Base-by-base conservation (phyloP, 2,888 invertebrate species). In the Athrips mouffetella region DNA sequence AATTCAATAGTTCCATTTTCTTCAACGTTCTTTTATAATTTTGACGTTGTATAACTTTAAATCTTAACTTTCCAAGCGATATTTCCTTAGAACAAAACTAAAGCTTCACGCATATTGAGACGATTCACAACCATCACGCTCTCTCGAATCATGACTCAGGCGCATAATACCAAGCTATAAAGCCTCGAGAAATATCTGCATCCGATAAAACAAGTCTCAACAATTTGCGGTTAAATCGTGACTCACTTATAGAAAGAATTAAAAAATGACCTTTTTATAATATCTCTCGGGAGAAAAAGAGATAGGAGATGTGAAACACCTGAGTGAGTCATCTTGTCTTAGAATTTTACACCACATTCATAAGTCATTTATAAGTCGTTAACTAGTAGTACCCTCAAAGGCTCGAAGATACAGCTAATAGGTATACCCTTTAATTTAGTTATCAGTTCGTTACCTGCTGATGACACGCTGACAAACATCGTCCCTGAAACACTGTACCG, bases 171-270 rank as follows among this genome's bases (percentile, higher is more conserved):
- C n/a, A n/a, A n/a, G 30, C 48, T 52, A 53, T 52, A 50, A 49
- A 57, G 47, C 49, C 58, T 58, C 59, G 67, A 70, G 66, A 70
- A 70, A 70, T 59, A 62, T 65, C 57, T 55, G 54, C 60, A 62
- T 64, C 53, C 55, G 59, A 71, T 74, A 59, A 73, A 79, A 76
- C 76, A 60, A 73, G 70, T 74, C 63, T 63, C 62, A 63, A 61
- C 60, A 59, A 63, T 74, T 73, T 73, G 78, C 72, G 76, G 76
- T 79, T 73, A 66, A 65, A 59, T 60, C 67, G 67, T 82, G 82
- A 82, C 62, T 82, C 81, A 82, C 53, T 27, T n/a, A 25, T 35
- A 35, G n/a, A 49, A 45, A 45, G 47, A 61, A 60, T 62, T 54
- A 51, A 59, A 51, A 54, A 51, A 53, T 49, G n/a, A 46, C 44